Percentiles rank a stretch among this genome's conserved stretches.
Evolutionary conservation across 2,888 invertebrate genomes (phyloP).

Genomic region (Adela reaumurella): DNA sequence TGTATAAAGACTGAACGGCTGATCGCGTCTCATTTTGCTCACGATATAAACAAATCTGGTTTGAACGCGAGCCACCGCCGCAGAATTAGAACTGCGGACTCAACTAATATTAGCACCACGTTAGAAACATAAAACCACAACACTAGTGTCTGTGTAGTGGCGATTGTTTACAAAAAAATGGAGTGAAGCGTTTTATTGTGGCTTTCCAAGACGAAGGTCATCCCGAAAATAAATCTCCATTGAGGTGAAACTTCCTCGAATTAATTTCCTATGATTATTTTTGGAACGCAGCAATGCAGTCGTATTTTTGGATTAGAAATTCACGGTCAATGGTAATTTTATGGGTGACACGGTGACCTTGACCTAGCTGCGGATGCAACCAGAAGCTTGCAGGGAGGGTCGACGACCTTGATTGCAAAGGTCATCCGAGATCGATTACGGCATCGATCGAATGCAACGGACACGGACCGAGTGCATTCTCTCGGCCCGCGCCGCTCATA

Average conservation of each 20-base stretch:
- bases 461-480: constrained; percentile 15
- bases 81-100: too few species aligned
- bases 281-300: too few species aligned
- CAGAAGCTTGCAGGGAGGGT: neutral
- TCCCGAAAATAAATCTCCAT: neutral
- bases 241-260: neutral
- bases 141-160: too few species aligned
- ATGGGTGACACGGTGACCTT: neutral
- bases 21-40: too few species aligned
- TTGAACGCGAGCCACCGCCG: too few species aligned
- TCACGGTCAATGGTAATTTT: neutral
- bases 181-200: too few species aligned
- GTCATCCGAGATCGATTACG: neutral
- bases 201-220: neutral
- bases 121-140: too few species aligned
- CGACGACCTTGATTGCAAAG: neutral
- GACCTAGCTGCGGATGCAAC: neutral
- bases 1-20: too few species aligned
- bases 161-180: too few species aligned
- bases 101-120: too few species aligned
- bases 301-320: neutral
- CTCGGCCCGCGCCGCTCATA: neutral
- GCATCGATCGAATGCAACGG: constrained; percentile 1
- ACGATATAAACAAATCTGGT: too few species aligned
- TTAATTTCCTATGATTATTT: too few species aligned